Evolutionary conservation across 2,888 invertebrate genomes (phyloP), one percentile per base, ranked within the genome.

Genomic region (Rhamphomyia laevipes): DNA sequence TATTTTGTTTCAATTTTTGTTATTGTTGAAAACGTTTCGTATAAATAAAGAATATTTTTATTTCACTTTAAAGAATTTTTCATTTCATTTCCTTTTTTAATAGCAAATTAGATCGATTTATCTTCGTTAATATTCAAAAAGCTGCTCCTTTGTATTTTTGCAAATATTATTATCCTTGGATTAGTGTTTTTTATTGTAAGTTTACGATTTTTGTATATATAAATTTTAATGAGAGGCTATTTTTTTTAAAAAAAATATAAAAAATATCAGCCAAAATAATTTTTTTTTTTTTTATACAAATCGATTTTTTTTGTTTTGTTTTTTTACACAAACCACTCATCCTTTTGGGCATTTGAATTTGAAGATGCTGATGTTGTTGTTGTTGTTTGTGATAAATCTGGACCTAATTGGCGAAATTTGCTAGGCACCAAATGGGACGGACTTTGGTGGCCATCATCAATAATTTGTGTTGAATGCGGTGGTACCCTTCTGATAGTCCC

Each of bases 401-500:
- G 71, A 69, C 70, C 71, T 68, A 70, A 67, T 68, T 70, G 70
- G 65, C 70, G 70, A 78, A 82, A 84, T 82, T 86, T 86, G 82
- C 88, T 85, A 86, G 87, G 86, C 82, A 84, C 82, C 83, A 82
- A 85, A 84, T 88, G 87, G 87, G 88, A 88, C 87, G 88, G 88
- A 86, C 84, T 74, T 78, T 78, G 77, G 76, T 78, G 77, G 77
- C 77, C 77, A 76, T 77, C 73, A 74, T 76, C 73, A 68, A 69
- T 68, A 66, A 71, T 61, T 66, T 70, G 68, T 61, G 70, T 70
- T 63, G 69, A 65, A 64, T 71, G 70, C 68, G 67, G 68, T 64
- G 69, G 71, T 71, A 71, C 70, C 70, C 67, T 18, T 27, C 56
- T 66, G 63, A 71, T 68, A 68, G 71, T 70, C 86, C 88, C 88